Percentiles rank a stretch among this genome's conserved stretches.
These are phyloP conservation scores for Trichacis sp. DNA, from an alignment of 2,888 invertebrate genomes.

Conservation along the genomic window DNA sequence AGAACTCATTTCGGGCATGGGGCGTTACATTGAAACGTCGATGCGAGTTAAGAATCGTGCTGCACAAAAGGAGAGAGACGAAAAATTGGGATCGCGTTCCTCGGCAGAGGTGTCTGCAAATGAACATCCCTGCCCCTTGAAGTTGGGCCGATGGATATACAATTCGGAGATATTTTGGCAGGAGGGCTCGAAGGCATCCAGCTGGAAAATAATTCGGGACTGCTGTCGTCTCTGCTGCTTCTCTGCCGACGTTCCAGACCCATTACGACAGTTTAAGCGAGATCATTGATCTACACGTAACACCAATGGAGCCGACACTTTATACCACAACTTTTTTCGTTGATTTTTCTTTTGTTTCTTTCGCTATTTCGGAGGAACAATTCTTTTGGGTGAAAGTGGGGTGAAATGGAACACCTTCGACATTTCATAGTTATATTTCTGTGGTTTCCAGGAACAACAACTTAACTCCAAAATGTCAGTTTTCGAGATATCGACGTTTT, in stretches of 20 bases:
- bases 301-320: slow-evolving; percentile 15
- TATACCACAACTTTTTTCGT: too few species aligned
- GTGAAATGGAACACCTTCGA: too few species aligned
- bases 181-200: slow-evolving; percentile 47
- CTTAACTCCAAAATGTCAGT: too few species aligned
- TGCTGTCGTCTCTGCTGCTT: slow-evolving; percentile 43
- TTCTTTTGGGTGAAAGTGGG: too few species aligned
- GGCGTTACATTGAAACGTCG: slow-evolving; percentile 44
- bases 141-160: slow-evolving; percentile 21
- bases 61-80: slow-evolving; percentile 9
- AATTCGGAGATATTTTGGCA: slow-evolving; percentile 32
- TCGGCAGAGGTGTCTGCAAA: slow-evolving; percentile 48
- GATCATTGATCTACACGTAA: slow-evolving; percentile 17
- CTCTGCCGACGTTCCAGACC: slow-evolving; percentile 16
- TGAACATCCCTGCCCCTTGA: slow-evolving; percentile 43
- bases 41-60: slow-evolving; percentile 39
- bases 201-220: slow-evolving; percentile 59
- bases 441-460: too few species aligned
- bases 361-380: too few species aligned
- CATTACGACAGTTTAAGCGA: slow-evolving; percentile 21
- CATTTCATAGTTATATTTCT: too few species aligned
- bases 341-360: too few species aligned
- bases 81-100: slow-evolving; percentile 14
- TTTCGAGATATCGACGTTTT: too few species aligned
- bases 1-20: slow-evolving; percentile 37